Evolutionary conservation across 2,797 vertebrate species (phyloP).

Genomic region (Eptatretus atami): DNA sequence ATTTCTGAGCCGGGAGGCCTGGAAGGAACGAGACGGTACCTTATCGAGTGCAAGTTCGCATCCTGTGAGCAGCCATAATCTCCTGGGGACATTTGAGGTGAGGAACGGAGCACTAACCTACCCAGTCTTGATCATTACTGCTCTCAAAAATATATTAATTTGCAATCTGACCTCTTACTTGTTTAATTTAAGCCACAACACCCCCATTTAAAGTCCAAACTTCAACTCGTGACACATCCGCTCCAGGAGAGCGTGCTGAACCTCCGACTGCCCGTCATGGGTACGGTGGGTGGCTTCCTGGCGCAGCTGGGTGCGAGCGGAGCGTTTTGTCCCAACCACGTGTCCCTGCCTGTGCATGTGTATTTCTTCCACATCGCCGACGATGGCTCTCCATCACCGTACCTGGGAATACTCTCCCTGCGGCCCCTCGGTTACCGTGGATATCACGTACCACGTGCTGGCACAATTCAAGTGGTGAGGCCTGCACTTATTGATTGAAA

Average conservation of each 20-base stretch:
- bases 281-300: constrained; percentile 54
- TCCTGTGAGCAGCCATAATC: constrained; percentile 55
- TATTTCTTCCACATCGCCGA: constrained; percentile 95
- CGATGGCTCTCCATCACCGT: constrained; percentile 89
- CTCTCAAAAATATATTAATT: too few relatives aligned
- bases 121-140: too few relatives aligned
- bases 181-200: too few relatives aligned
- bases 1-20: too few relatives aligned
- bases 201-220: too few relatives aligned
- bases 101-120: constrained; percentile 6
- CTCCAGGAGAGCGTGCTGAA: constrained; percentile 74
- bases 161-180: too few relatives aligned
- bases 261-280: constrained; percentile 65
- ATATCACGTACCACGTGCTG: constrained; percentile 95
- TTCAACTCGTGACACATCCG: too few relatives aligned
- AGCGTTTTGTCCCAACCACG: constrained; percentile 77
- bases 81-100: constrained; percentile 99
- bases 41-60: constrained; percentile 55
- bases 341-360: constrained; percentile 78
- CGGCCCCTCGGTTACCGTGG: constrained; percentile 92
- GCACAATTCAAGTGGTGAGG: constrained; percentile 99
- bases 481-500: too few relatives aligned
- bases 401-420: constrained; percentile 96
- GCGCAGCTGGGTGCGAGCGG: constrained; percentile 89
- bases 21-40: too few relatives aligned